phyloP scores from a whole-genome alignment of 1,140 invertebrate genomes.

The Leptinotarsa texana region DNA sequence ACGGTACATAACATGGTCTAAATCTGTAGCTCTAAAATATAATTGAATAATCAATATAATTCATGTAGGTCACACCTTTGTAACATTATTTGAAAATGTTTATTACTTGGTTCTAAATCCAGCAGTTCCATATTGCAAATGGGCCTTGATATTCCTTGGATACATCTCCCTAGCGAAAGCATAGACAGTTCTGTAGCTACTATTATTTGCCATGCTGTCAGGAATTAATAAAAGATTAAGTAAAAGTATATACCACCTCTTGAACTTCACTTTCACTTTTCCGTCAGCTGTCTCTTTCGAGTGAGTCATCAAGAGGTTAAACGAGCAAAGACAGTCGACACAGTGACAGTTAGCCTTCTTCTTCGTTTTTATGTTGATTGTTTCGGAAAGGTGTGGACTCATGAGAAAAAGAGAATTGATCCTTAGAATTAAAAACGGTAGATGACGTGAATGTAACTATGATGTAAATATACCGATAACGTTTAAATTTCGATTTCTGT shows the following conservation, averaged over 20 bases:
- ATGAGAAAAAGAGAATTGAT: too few relatives aligned
- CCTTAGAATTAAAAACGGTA: too few relatives aligned
- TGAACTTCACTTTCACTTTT: not conserved
- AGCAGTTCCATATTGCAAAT: slow-evolving; percentile 71
- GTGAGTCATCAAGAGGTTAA: not conserved
- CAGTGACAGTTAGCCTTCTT: too few relatives aligned
- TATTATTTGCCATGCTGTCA: slow-evolving; percentile 47
- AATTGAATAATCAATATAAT: not conserved
- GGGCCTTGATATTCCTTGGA: slow-evolving; percentile 65
- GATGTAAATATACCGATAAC: too few relatives aligned
- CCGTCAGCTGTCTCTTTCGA: not conserved
- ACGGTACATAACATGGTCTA: slow-evolving; percentile 88
- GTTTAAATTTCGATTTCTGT: too few relatives aligned
- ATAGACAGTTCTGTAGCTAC: slow-evolving; percentile 61
- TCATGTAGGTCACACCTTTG: slow-evolving; percentile 25
- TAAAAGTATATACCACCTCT: not conserved
- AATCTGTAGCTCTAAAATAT: slow-evolving; percentile 70
- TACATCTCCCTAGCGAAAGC: slow-evolving; percentile 75
- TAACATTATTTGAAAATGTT: slow-evolving; percentile 16
- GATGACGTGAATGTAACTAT: too few relatives aligned
- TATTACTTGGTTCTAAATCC: slow-evolving; percentile 73
- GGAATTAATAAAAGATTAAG: not conserved
- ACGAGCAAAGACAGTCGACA: not conserved
- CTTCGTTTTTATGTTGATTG: too few relatives aligned
- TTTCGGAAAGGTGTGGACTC: too few relatives aligned